These are phyloP conservation scores for Nyctalus aviator DNA, from an alignment of 2,797 vertebrate genomes.

Conservation along the genomic window DNA sequence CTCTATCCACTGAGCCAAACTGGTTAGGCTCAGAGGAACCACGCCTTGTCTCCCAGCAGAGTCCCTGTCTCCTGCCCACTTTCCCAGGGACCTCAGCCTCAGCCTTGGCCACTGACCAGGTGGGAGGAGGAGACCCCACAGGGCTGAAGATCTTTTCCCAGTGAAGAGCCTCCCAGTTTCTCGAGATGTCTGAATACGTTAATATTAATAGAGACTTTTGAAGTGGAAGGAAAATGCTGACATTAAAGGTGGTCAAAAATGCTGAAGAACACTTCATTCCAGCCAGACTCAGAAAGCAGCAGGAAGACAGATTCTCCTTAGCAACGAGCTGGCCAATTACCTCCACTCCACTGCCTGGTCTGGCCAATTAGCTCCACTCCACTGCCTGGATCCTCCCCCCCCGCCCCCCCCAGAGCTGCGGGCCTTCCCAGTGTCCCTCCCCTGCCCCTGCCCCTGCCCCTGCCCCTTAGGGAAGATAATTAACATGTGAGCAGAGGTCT, in stretches of 20 bases:
- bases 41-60: background rate
- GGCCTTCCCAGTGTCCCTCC: background rate
- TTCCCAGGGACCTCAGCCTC: background rate
- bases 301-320: background rate
- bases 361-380: background rate
- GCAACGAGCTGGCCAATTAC: background rate
- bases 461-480: background rate
- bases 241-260: background rate
- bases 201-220: background rate
- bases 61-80: background rate
- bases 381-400: background rate
- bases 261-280: background rate
- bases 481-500: background rate
- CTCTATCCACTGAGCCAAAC: too few species aligned
- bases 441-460: background rate
- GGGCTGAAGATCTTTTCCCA: background rate
- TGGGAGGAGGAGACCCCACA: background rate
- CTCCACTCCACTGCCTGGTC: background rate
- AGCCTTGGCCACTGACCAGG: background rate
- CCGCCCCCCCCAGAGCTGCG: background rate
- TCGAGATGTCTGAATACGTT: background rate
- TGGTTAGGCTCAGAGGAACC: background rate
- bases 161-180: background rate
- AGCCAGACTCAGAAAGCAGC: background rate
- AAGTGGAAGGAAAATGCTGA: constrained; percentile 33